Percentiles rank a stretch among this genome's conserved stretches.
Evolutionary conservation across 2,888 invertebrate species (phyloP).

Genomic region (Epinotia demarniana): DNA sequence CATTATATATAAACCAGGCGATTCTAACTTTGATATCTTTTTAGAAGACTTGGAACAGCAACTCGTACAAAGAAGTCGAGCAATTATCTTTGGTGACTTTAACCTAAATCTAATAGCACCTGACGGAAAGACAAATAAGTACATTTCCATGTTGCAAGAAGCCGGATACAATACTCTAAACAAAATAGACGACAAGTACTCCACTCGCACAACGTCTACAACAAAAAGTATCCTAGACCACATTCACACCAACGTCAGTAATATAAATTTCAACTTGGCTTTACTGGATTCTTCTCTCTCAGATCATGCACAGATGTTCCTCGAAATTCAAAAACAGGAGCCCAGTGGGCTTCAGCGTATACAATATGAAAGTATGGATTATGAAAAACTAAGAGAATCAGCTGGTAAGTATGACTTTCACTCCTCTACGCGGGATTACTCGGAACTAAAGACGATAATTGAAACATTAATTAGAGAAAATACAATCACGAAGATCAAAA

Average conservation of each 20-base stretch:
- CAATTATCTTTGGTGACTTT: conserved; percentile 2
- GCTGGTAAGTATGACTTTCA: neutral
- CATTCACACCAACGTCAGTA: neutral
- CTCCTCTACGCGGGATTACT: too few relatives aligned
- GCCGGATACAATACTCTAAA: conserved; percentile 3
- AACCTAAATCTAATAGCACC: neutral
- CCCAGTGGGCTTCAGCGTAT: too few relatives aligned
- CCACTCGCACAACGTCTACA: neutral
- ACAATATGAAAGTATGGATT: too few relatives aligned
- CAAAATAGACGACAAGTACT: neutral
- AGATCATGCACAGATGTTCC: too few relatives aligned
- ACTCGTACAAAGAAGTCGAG: neutral
- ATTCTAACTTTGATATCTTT: neutral
- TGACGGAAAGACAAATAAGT: neutral
- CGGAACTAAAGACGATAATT: too few relatives aligned
- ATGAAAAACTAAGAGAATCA: too few relatives aligned
- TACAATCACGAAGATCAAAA: too few relatives aligned
- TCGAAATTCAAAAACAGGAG: too few relatives aligned
- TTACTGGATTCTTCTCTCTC: too few relatives aligned
- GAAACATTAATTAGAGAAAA: too few relatives aligned
- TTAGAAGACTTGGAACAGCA: neutral
- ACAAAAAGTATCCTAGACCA: conserved; percentile 1
- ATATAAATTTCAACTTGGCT: neutral
- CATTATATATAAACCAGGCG: neutral
- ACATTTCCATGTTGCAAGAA: neutral